A percentile compares a stretch with the other conserved stretches of the same genome.
Conservation (phyloP, 2,888 invertebrate genomes). For the Dendrolimus pini region DNA sequence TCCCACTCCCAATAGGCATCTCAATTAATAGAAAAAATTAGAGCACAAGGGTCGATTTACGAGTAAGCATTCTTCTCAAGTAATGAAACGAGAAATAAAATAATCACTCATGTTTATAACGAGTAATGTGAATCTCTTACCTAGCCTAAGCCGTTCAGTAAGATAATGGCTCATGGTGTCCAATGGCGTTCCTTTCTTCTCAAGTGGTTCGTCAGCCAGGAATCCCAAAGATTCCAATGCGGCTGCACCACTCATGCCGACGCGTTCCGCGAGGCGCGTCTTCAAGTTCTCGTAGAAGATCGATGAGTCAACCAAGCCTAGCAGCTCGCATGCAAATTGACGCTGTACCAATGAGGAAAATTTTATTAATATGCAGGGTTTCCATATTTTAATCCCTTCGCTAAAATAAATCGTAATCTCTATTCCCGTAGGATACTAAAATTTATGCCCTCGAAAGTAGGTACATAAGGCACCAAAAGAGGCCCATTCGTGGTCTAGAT, state of each 20-base stretch:
- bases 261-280: conserved; percentile 86
- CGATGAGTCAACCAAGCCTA: conserved; percentile 89
- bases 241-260: conserved; percentile 82
- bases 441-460: too few relatives aligned
- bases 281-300: conserved; percentile 96
- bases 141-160: conserved; percentile 85
- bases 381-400: too few relatives aligned
- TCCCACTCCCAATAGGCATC: too few relatives aligned
- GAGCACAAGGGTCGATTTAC: too few relatives aligned
- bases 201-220: conserved; percentile 87
- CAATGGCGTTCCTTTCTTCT: conserved; percentile 90
- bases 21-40: too few relatives aligned
- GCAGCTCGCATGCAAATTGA: conserved; percentile 88
- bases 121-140: conserved; percentile 53
- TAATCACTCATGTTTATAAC: too few relatives aligned
- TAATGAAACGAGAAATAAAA: too few relatives aligned
- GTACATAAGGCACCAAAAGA: too few relatives aligned
- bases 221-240: conserved; percentile 93
- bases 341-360: conserved; percentile 69
- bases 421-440: too few relatives aligned
- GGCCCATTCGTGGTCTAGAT: too few relatives aligned
- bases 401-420: too few relatives aligned
- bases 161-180: conserved; percentile 95
- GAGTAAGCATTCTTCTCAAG: too few relatives aligned
- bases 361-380: background rate